These are phyloP conservation scores for Diaprepes abbreviatus DNA, from an alignment of 2,888 invertebrate genomes.

Conservation along the genomic window DNA sequence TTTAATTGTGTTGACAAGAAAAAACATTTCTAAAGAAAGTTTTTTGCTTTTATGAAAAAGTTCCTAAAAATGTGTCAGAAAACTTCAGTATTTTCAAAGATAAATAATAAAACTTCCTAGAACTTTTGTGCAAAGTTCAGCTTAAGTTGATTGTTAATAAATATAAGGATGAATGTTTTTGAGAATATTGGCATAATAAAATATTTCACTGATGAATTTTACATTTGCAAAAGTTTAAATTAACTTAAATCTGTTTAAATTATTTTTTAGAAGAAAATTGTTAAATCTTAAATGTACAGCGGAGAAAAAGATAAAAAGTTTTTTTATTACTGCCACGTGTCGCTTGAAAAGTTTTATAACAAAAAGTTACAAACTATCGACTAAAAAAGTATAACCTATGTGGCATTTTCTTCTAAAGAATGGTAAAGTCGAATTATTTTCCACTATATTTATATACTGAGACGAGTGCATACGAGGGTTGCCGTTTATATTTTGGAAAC, in stretches of 20 bases:
- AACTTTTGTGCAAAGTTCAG: constrained; percentile 40
- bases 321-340: too few species aligned
- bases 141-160: constrained; percentile 42
- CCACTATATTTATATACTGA: too few species aligned
- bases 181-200: constrained; percentile 17
- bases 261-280: background rate
- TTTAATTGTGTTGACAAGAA: constrained; percentile 20
- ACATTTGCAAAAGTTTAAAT: background rate
- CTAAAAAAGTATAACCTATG: too few species aligned
- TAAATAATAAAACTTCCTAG: constrained; percentile 33
- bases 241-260: background rate
- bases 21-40: constrained; percentile 16
- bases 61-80: constrained; percentile 22
- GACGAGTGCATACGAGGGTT: too few species aligned
- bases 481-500: too few species aligned
- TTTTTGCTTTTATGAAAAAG: constrained; percentile 57
- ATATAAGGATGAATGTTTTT: constrained; percentile 26
- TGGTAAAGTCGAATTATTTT: too few species aligned
- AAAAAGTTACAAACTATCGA: too few species aligned
- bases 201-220: background rate
- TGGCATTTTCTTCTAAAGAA: too few species aligned
- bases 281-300: background rate
- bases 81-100: constrained; percentile 17
- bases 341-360: too few species aligned
- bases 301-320: too few species aligned